Evolutionary conservation across 2,888 invertebrate genomes (phyloP).

Genomic region (Drosophila koepferae): DNA sequence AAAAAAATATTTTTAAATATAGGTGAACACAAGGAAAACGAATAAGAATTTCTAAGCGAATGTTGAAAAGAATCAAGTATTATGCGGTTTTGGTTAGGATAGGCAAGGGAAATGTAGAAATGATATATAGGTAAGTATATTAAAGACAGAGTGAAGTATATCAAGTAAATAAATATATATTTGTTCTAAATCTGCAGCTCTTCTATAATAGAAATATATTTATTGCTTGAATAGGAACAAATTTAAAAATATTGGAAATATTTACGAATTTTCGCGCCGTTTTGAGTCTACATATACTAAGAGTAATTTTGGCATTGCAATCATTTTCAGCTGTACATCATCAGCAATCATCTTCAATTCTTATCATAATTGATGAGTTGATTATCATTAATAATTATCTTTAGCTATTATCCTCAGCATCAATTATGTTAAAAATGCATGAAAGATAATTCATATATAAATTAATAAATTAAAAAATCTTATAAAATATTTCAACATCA

Average conservation of each 20-base stretch:
- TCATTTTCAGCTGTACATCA: no score
- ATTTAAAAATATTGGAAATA: no score
- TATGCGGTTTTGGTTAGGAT: background rate
- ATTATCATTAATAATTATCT: background rate
- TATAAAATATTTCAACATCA: background rate
- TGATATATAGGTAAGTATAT: no score
- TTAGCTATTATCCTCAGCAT: background rate
- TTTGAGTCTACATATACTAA: no score
- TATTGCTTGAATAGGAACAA: no score
- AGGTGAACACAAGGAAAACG: constrained; percentile 5
- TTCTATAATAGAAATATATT: no score
- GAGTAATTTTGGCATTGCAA: no score
- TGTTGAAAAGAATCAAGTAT: background rate
- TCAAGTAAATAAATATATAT: background rate
- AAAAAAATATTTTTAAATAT: constrained; percentile 29
- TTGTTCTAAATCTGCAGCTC: no score
- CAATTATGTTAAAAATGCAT: background rate
- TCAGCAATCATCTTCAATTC: no score
- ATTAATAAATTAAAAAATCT: no score
- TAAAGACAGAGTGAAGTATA: background rate
- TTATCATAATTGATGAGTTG: background rate
- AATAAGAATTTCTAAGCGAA: constrained; percentile 8
- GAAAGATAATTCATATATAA: background rate
- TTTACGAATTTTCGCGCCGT: no score
- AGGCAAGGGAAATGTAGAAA: no score